These are phyloP conservation scores for Dryocosmus kuriphilus DNA, from an alignment of 2,888 invertebrate species.

Conservation along the genomic window DNA sequence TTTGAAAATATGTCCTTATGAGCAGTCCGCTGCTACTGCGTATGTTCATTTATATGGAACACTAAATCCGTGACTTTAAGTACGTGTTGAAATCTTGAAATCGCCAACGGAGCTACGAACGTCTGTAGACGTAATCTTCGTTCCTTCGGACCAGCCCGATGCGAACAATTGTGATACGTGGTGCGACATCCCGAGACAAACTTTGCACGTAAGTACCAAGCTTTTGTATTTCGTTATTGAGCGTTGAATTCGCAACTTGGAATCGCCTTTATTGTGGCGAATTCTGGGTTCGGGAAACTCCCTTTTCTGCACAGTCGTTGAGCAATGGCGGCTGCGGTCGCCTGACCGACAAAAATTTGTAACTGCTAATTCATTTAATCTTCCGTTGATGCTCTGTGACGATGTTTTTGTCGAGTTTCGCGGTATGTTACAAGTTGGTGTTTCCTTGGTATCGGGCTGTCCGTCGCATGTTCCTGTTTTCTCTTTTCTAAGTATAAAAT, in stretches of 20 bases:
- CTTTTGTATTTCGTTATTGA: neutral
- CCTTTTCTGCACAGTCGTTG: constrained; percentile 27
- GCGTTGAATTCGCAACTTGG: neutral
- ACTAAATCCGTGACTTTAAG: constrained; percentile 33
- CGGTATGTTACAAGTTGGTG: neutral
- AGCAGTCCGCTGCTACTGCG: constrained; percentile 44
- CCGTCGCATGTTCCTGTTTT: neutral
- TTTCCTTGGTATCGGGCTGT: neutral
- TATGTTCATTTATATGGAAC: constrained; percentile 42
- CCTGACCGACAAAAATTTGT: neutral
- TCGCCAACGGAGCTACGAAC: constrained; percentile 44
- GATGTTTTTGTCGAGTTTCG: neutral
- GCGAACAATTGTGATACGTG: constrained; percentile 52
- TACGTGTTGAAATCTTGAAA: constrained; percentile 42
- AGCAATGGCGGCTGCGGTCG: constrained; percentile 41
- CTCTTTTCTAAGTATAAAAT: neutral
- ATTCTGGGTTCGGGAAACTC: constrained; percentile 29
- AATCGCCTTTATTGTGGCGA: neutral
- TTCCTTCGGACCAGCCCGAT: constrained; percentile 52
- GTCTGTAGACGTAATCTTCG: constrained; percentile 47
- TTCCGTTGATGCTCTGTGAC: neutral
- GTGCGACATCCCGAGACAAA: constrained; percentile 51
- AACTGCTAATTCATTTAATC: neutral
- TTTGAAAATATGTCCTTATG: constrained; percentile 47
- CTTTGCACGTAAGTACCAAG: constrained; percentile 54